phyloP scores from a whole-genome alignment of 2,113 vertebrate genomes.

The Ploceus nigricollis region DNA sequence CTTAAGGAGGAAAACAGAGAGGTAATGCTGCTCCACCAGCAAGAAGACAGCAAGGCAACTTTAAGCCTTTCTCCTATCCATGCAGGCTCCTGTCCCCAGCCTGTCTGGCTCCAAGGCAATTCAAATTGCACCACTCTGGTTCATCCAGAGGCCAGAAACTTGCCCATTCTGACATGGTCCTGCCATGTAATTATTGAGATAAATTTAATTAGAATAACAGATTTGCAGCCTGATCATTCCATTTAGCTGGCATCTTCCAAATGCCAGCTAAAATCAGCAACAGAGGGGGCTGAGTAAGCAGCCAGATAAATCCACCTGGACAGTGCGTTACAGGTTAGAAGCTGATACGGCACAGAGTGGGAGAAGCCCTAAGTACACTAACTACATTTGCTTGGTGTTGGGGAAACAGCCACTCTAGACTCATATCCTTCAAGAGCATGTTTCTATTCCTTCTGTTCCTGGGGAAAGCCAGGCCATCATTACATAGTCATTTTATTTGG shows the following conservation, averaged over 20 bases:
- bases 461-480: background rate
- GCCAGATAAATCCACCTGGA: background rate
- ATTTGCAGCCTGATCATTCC: background rate
- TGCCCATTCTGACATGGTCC: background rate
- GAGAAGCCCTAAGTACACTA: background rate
- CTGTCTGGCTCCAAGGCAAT: background rate
- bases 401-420: background rate
- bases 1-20: background rate
- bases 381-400: background rate
- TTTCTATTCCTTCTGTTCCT: background rate
- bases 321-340: background rate
- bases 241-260: too few species aligned
- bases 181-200: rapidly evolving
- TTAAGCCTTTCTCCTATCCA: background rate
- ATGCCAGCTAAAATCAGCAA: background rate
- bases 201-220: background rate
- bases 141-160: background rate
- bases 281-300: background rate
- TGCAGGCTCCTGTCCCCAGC: background rate
- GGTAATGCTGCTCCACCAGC: background rate
- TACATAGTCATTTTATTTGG: background rate
- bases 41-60: background rate
- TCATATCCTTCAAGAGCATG: background rate
- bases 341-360: background rate
- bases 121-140: background rate